Conservation (phyloP, 2,113 vertebrate genomes). For the Aix galericulata region DNA sequence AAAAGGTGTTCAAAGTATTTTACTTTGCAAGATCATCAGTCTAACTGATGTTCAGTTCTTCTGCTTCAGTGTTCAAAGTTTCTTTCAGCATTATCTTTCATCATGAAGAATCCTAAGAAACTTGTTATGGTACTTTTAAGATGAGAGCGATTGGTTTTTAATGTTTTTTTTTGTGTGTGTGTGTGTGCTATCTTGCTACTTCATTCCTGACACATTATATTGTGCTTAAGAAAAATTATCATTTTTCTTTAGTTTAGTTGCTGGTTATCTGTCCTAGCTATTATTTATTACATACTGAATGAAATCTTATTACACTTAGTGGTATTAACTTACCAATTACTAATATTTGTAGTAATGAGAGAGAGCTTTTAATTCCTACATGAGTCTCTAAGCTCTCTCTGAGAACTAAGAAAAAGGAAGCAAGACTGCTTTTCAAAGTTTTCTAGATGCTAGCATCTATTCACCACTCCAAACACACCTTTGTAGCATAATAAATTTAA, state of each 20-base stretch:
- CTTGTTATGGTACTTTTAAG: not conserved
- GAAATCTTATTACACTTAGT: not conserved
- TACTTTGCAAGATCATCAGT: not conserved
- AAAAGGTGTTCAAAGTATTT: constrained; percentile 19
- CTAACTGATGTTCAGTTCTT: constrained; percentile 17
- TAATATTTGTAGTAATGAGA: not conserved
- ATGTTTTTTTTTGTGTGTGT: too few species aligned
- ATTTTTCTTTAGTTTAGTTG: not conserved
- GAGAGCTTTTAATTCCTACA: not conserved
- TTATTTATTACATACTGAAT: not conserved
- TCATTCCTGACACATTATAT: not conserved
- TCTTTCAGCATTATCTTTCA: constrained; percentile 3
- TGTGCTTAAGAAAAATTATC: not conserved
- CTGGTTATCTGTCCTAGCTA: not conserved
- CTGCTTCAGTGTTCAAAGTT: not conserved
- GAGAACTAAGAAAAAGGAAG: not conserved
- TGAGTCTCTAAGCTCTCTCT: not conserved
- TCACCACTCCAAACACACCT: not conserved
- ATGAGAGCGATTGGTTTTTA: not conserved
- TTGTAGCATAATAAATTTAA: not conserved
- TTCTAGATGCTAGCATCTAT: not conserved
- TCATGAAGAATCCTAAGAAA: not conserved
- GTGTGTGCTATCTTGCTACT: not conserved
- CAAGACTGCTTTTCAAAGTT: not conserved
- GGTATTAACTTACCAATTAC: not conserved